phyloP scores from a whole-genome alignment of 2,113 vertebrate species.

The Illadopsis cleaveri region DNA sequence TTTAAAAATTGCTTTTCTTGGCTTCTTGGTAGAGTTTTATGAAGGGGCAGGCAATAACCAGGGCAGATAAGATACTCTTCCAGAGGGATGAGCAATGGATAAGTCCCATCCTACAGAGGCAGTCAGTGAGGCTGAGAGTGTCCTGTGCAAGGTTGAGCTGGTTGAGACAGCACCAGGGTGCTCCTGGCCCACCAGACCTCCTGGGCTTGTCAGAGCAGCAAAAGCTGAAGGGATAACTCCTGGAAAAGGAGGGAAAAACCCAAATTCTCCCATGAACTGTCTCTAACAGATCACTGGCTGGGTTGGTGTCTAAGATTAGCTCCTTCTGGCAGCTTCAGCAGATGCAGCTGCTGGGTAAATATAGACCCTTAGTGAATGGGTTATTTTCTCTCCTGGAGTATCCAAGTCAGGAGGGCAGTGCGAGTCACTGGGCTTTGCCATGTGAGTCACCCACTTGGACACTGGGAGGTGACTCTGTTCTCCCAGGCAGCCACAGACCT shows the following conservation, averaged over 20 bases:
- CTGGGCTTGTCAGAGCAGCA: neutral
- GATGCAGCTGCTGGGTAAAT: constrained; percentile 76
- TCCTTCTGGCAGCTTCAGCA: constrained; percentile 46
- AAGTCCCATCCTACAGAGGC: neutral
- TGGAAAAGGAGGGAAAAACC: neutral
- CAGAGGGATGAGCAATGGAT: neutral
- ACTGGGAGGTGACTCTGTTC: neutral
- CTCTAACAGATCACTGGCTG: neutral
- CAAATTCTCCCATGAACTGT: neutral
- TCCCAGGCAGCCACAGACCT: neutral
- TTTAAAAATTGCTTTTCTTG: neutral
- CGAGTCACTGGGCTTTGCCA: constrained; percentile 14
- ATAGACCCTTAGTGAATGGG: constrained; percentile 64
- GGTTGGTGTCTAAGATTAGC: constrained; percentile 53
- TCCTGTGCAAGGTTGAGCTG: neutral
- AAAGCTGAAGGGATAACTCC: neutral
- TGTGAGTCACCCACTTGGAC: neutral
- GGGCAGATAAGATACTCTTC: neutral
- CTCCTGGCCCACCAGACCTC: neutral
- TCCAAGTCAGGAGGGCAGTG: neutral
- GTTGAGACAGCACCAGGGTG: neutral
- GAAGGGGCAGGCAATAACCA: neutral
- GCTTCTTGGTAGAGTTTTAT: neutral
- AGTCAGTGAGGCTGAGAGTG: neutral
- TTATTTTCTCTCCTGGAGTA: neutral